phyloP scores from a whole-genome alignment of 2,113 vertebrate genomes.

The Heteronetta atricapilla region DNA sequence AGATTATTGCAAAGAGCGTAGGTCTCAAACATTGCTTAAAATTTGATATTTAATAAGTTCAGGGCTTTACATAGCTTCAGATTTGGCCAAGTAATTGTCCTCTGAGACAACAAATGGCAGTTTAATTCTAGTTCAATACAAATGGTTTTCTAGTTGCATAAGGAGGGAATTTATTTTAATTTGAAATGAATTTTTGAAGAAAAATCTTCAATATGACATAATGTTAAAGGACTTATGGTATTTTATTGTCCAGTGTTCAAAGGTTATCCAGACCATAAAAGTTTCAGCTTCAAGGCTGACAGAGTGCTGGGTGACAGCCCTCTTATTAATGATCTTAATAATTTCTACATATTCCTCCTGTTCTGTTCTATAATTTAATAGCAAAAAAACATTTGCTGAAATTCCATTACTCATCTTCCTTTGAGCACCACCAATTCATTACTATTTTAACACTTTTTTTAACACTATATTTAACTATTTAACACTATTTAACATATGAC shows the following conservation, averaged over 20 bases:
- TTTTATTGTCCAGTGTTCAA: constrained; percentile 60
- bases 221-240: constrained; percentile 57
- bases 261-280: constrained; percentile 45
- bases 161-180: constrained; percentile 44
- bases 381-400: background rate
- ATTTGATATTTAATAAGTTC: background rate
- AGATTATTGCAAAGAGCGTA: background rate
- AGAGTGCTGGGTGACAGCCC: background rate
- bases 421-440: background rate
- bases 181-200: constrained; percentile 31
- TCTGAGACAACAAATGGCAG: constrained; percentile 57
- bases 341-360: background rate
- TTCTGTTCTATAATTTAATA: background rate
- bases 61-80: background rate
- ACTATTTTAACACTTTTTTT: background rate
- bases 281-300: background rate
- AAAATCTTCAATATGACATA: constrained; percentile 44
- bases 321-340: background rate
- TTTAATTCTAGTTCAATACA: constrained; percentile 66
- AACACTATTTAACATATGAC: background rate
- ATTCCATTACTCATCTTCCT: background rate
- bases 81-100: constrained; percentile 48
- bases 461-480: too few species aligned
- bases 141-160: constrained; percentile 64
- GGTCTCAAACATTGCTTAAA: constrained; percentile 2